Evolutionary conservation across 2,113 vertebrate genomes (phyloP), one percentile per base, ranked within the genome.

Genomic region (Dromaius novaehollandiae): DNA sequence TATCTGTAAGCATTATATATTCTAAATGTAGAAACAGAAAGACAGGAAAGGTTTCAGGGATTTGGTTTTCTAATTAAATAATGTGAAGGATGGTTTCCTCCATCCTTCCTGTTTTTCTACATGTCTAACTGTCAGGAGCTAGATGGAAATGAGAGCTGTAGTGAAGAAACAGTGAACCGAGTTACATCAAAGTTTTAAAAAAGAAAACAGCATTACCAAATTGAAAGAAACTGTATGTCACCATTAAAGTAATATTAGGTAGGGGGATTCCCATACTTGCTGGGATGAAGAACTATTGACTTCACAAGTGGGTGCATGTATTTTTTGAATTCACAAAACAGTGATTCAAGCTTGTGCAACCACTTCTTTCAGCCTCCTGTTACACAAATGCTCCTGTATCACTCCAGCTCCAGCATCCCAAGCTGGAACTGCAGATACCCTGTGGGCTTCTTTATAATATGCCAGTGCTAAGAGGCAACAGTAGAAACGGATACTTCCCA

Each of bases 341-440:
- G 36, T 60, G 50, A 84, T 75, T 79, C 30, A 89, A 56, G 87
- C 46, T 20, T 53, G 11, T 55, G 36, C 60, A 78, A 71, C 21
- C 19, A 56, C 42, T 89, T 76, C 13, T 79, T 90, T 82, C 21
- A 76, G 64, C 22, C 48, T 65, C 56, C 42, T 38, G 5, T 70
- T n/a, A 42, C 0, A 75, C 8, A 5, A 19, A 68, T 1, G 1
- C 12, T 60, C 19, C 26, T 9, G 2, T 34, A 64, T 81, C 3
- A 13, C n/a, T 21, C 15, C 20, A 36, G 42, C 51, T 68, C 40
- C 58, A 81, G 40, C 24, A 44, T 28, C 18, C 46, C 51, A 20
- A 74, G 38, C 4, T 0, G 0, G 50, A 93, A 38, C 69, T 82
- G 38, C 51, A 82, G 16, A 9, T 38, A 48, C 2, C n/a, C 65